Base-by-base conservation (phyloP, 2,113 vertebrate genomes). In the Garra rufa region DNA sequence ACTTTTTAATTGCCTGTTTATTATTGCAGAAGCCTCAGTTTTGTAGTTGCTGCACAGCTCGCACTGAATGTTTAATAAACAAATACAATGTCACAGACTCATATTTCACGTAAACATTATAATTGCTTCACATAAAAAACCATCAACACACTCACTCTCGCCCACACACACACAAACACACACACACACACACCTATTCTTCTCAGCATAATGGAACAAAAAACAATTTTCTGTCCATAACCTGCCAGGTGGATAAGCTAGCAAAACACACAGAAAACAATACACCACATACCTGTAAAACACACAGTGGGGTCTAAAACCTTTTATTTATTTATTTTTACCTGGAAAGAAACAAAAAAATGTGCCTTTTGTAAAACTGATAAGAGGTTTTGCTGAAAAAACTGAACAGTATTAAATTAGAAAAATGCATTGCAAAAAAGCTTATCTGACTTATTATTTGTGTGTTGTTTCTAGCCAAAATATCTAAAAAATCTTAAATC, bases 1-100 rank as follows among this genome's bases (percentile, higher is more conserved):
- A 83, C 82, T 78, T 87, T 89, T 87, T 89, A 89, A 89, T 87
- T 87, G 84, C 88, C 84, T 87, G 84, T 83, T 86, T 87, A 89
- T 89, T 89, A 89, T 87, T 84, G 86, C 86, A 59, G 88, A 75
- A 82, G 86, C 86, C 46, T 84, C 73, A 7, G 76, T 87, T 84
- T 86, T 86, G 85, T 79, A 83, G 82, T 84, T 76, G 76, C 76
- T 1, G 79, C 82, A 67, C 76, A 41, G 50, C 67, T 71, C 83
- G 19, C 43, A 59, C 41, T 70, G 77, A 86, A 85, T 63, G 86
- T 80, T 84, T 87, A 86, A 84, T 89, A 89, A 86, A 86, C 86
- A 84, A 82, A 87, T 84, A 88, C 83, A 87, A 81, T 75, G 82
- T 81, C 86, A 86, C 48, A 76, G 19, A 82, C 78, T 67, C 65